Base-by-base conservation (phyloP, 2,888 invertebrate genomes). In the Patella depressa region DNA sequence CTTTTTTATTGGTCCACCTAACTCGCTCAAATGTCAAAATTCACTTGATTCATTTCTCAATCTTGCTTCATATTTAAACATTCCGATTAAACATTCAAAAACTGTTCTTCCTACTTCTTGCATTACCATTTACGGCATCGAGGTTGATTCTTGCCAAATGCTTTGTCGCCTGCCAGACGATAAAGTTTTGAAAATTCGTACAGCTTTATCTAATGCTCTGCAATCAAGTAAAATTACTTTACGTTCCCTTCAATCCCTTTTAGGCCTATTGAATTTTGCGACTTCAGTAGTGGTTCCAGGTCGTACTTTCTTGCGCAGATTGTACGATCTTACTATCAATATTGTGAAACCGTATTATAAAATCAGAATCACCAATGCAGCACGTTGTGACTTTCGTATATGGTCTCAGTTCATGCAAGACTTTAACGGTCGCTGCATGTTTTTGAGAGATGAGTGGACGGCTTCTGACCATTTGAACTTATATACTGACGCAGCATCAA, bases 101-200 rank as follows among this genome's bases (percentile, higher is more conserved):
- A 72, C 72, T 19, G 45, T 72, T 53, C 19, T 17, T 11, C 24
- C 24, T 24, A 24, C 24, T 24, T 24, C 24, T 24, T 24, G 24
- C 24, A 24, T 24, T 24, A 24, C 72, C 72, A 15, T 72, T 45
- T 54, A 19, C 19, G 72, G 72, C 53, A 19, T 17, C 54, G 72
- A 72, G 53, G 19, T 72, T 19, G 72, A 72, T 72, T 72, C 54
- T 14, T 15, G 24, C n/a, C 15, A 15, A 19, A 71, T 71, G 71
- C 12, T 29, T 29, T 24, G 24, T 15, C 71, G 59, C 5, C 15
- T 59, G 5, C 59, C 15, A 11, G 14, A 14, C 19, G 59, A 59
- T 5, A 59, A 59, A 59, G 11, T 59, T n/a, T 7, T 14, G 12
- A 59, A 59, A 59, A 59, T 59, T 59, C 11, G 15, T 14, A 15